phyloP scores from a whole-genome alignment of 2,888 invertebrate species.

The Exocentrus adspersus region DNA sequence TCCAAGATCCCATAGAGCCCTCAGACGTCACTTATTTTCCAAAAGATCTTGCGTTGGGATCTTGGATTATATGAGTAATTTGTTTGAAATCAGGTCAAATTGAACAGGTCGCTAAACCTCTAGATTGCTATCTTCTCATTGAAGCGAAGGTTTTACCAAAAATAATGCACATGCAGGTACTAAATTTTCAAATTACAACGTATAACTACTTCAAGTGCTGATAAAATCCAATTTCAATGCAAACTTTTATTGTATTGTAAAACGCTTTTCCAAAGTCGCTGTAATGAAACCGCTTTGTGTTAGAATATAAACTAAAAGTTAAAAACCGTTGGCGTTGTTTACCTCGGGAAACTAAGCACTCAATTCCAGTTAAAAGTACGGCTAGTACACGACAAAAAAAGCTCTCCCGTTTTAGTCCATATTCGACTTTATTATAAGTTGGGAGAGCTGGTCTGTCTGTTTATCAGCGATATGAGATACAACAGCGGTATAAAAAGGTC shows the following conservation, averaged over 20 bases:
- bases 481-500: slow-evolving; percentile 52
- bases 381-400: slow-evolving; percentile 12
- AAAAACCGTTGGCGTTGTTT: slow-evolving; percentile 15
- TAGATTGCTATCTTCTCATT: neutral
- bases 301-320: slow-evolving; percentile 15
- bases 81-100: no score
- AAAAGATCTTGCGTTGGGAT: no score
- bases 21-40: no score
- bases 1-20: no score
- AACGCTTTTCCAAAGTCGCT: neutral
- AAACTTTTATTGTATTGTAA: neutral
- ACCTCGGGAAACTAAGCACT: slow-evolving; percentile 6
- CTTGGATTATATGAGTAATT: no score
- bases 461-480: slow-evolving; percentile 53
- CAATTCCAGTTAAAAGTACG: slow-evolving; percentile 10
- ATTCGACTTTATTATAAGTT: slow-evolving; percentile 37
- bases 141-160: no score
- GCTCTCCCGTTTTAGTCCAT: slow-evolving; percentile 29
- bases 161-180: no score
- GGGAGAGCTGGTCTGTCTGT: slow-evolving; percentile 40
- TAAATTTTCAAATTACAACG: neutral
- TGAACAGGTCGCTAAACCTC: no score
- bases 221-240: neutral
- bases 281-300: slow-evolving; percentile 5
- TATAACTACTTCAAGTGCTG: neutral